Base-by-base conservation (phyloP, 2,797 vertebrate genomes). In the Danio tinwini region DNA sequence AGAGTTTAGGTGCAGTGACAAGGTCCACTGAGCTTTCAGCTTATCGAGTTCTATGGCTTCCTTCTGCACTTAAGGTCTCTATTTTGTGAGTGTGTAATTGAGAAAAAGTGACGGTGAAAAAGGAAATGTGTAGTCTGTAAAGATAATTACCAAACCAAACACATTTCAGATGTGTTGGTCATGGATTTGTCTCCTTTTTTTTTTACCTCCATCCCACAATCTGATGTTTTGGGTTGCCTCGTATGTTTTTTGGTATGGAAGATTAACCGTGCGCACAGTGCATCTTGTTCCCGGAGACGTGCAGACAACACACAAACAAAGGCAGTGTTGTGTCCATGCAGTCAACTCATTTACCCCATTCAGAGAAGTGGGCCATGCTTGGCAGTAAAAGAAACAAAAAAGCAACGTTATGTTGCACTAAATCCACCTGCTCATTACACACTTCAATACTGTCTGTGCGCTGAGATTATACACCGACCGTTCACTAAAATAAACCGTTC, bases 271-370 rank as follows among this genome's bases (percentile, higher is more conserved):
- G 19, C 67, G 14, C 62, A 67, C 40, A 19, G 29, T 8, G 50
- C 7, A 29, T 65, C 9, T 65, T 56, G 72, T 29, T 86, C 75
- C 74, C 44, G 12, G 64, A 58, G 65, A 52, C 17, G 39, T 67
- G 55, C 0, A 40, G 84, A 89, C 85, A 85, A 85, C 58, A 2
- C 5, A 81, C 75, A 76, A 76, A 71, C 42, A 87, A 84, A 86
- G 55, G 47, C 29, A 61, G 49, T 56, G 80, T 81, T 88, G 81
- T 82, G 53, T 64, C 55, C 16, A 71, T 49, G 37, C 49, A 67
- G 40, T 29, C 19, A 61, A 8, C 47, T 40, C 21, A 65, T 76
- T 50, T 65, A 70, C 75, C 58, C 39, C 21, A 63, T 68, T 65
- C 52, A 52, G 45, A 11, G 39, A 61, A 50, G 45, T 0, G 2